Evolutionary conservation across 2,113 vertebrate species (phyloP).

Genomic region (Siniperca chuatsi): DNA sequence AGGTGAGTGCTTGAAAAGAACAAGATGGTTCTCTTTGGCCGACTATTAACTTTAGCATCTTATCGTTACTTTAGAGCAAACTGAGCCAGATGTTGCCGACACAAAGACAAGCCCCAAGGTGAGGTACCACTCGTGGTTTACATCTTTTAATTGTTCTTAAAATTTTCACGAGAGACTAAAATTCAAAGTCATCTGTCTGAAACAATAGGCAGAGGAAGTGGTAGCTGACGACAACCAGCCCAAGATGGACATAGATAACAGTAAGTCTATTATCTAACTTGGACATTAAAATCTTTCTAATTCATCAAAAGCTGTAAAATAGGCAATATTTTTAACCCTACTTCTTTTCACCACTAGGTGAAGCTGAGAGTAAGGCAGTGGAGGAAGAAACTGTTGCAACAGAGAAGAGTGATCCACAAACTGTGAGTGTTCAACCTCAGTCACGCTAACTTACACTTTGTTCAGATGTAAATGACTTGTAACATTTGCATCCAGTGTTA

Average conservation of each 20-base stretch:
- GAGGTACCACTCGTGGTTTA: background rate
- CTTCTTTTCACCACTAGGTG: conserved; percentile 48
- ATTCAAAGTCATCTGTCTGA: background rate
- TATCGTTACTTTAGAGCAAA: conserved; percentile 55
- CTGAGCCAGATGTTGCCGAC: conserved; percentile 18
- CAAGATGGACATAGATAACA: conserved; percentile 23
- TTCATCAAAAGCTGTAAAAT: background rate
- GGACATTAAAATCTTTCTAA: background rate
- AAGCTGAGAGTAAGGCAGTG: conserved; percentile 38
- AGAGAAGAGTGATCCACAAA: conserved; percentile 30
- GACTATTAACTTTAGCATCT: background rate
- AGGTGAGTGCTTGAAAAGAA: conserved; percentile 40
- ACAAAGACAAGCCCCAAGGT: conserved; percentile 34
- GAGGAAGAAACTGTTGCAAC: conserved; percentile 27
- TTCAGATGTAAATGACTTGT: background rate
- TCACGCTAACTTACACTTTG: background rate
- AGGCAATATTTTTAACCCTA: background rate
- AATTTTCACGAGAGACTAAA: background rate
- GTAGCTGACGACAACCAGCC: conserved; percentile 23
- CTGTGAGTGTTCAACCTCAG: conserved; percentile 54
- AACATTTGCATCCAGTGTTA: background rate
- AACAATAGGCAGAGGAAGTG: conserved; percentile 40
- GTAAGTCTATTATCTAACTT: conserved; percentile 28
- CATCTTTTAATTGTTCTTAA: background rate
- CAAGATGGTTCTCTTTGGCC: background rate